These are phyloP conservation scores for Microplitis manilae DNA, from an alignment of 2,888 invertebrate genomes.

Conservation along the genomic window DNA sequence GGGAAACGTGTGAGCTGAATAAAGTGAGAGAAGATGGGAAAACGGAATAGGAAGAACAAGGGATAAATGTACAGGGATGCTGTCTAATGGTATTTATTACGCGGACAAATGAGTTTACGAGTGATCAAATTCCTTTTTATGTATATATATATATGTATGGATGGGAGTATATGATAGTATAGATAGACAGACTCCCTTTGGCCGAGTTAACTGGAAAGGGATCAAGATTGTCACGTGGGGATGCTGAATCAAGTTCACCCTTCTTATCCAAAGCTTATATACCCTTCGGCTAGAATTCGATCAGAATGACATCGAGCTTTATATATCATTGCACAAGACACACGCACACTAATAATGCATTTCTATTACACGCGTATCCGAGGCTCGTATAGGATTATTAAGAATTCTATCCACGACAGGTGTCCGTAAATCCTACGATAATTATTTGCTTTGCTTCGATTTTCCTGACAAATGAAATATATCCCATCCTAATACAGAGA, in stretches of 20 bases:
- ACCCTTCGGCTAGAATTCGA: conserved; percentile 27
- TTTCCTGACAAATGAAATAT: conserved; percentile 27
- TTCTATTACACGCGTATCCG: conserved; percentile 48
- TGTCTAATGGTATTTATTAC: conserved; percentile 28
- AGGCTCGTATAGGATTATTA: conserved; percentile 49
- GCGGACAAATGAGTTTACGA: conserved; percentile 8
- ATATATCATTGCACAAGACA: not conserved
- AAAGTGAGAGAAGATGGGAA: not conserved
- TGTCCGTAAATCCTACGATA: conserved; percentile 49
- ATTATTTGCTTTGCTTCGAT: conserved; percentile 43
- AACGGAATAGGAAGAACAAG: not conserved
- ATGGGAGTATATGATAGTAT: not conserved
- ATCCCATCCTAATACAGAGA: not conserved
- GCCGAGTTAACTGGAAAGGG: conserved; percentile 14
- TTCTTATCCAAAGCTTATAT: not conserved
- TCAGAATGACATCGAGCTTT: not conserved
- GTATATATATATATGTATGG: not conserved
- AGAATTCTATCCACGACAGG: conserved; percentile 53
- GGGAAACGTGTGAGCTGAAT: not conserved
- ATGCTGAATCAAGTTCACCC: conserved; percentile 22
- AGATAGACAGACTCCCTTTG: not conserved
- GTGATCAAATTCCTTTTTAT: conserved; percentile 28
- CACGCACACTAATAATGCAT: conserved; percentile 37
- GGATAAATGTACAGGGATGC: not conserved
- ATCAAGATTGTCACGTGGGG: not conserved